Evolutionary conservation across 2,797 vertebrate genomes (phyloP).

Genomic region (Euphonia xanthogaster): DNA sequence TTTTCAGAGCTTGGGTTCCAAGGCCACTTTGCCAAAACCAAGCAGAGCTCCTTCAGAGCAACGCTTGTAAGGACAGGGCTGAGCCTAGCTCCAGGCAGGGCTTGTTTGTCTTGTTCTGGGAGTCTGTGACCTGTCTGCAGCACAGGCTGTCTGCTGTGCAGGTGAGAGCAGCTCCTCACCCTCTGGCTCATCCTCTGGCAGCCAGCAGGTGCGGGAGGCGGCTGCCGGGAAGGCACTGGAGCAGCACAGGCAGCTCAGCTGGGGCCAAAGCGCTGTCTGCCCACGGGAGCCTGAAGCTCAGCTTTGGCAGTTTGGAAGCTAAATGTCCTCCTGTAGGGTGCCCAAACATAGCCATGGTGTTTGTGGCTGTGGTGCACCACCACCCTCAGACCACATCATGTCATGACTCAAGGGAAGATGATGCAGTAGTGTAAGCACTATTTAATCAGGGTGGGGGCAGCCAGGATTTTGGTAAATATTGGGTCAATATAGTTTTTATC

Average conservation of each 20-base stretch:
- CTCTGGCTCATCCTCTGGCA: neutral
- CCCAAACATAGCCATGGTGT: neutral
- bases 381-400: neutral
- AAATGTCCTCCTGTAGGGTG: neutral
- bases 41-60: neutral
- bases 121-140: neutral
- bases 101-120: neutral
- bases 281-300: neutral
- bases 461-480: constrained; percentile 18
- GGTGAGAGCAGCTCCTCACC: neutral
- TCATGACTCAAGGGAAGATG: neutral
- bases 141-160: neutral
- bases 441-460: neutral
- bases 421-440: neutral
- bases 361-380: neutral
- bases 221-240: neutral
- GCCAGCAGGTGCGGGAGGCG: neutral
- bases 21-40: neutral
- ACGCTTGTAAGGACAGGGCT: neutral
- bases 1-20: neutral
- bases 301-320: neutral
- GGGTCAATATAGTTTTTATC: constrained; percentile 1
- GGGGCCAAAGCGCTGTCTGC: neutral
- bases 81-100: neutral
- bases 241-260: neutral